A percentile compares a stretch with the other conserved stretches of the same genome.
phyloP scores from a whole-genome alignment of 2,888 invertebrate genomes.

The Leptura quadrifasciata region DNA sequence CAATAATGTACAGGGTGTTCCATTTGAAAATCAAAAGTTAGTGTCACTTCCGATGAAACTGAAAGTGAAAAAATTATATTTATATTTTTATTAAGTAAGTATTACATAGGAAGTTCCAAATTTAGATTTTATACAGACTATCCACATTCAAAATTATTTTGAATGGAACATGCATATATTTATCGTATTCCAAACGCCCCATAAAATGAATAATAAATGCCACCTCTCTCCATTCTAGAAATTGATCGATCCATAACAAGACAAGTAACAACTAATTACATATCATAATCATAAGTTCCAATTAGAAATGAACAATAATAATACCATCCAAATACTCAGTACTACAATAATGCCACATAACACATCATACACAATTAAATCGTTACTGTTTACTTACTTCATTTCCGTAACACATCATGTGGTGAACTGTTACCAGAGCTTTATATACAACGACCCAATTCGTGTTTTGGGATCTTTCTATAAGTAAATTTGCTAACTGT shows the following conservation, averaged over 20 bases:
- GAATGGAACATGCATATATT: background rate
- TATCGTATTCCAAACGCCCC: background rate
- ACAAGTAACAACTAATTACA: background rate
- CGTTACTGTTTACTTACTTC: slow-evolving; percentile 83
- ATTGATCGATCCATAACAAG: background rate
- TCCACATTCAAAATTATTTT: too few relatives aligned
- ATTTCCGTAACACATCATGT: slow-evolving; percentile 99
- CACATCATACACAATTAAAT: background rate
- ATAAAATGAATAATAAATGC: too few relatives aligned
- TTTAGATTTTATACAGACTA: too few relatives aligned
- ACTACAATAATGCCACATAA: background rate
- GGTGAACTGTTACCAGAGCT: slow-evolving; percentile 97
- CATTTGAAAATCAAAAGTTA: too few relatives aligned
- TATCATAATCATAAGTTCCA: background rate
- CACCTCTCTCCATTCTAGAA: background rate
- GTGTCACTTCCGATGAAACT: too few relatives aligned
- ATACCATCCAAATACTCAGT: background rate
- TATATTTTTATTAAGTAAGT: too few relatives aligned
- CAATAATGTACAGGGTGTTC: too few relatives aligned
- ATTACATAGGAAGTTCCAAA: too few relatives aligned
- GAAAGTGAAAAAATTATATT: too few relatives aligned
- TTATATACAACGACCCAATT: slow-evolving; percentile 99
- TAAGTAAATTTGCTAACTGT: slow-evolving; percentile 97
- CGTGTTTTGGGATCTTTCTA: slow-evolving; percentile 97
- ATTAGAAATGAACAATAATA: background rate